phyloP scores from a whole-genome alignment of 1,140 invertebrate species.

The Drosophila repletoides region DNA sequence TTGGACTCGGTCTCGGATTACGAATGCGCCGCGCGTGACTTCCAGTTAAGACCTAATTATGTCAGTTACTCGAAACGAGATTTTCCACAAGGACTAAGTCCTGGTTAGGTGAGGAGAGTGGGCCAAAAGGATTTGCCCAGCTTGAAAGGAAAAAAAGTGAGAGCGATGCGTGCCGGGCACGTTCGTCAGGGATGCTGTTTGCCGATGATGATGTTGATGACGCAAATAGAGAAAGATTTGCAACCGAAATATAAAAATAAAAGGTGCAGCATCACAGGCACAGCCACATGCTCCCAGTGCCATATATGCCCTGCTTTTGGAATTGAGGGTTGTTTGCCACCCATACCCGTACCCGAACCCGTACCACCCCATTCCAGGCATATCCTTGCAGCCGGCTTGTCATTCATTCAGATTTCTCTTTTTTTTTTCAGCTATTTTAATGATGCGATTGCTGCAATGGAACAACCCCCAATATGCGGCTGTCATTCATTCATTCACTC shows the following conservation, averaged over 20 bases:
- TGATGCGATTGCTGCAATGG: constrained; percentile 64
- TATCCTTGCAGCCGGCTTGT: constrained; percentile 44
- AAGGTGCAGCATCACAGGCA: constrained; percentile 58
- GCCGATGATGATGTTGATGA: constrained; percentile 53
- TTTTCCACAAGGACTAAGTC: constrained; percentile 35
- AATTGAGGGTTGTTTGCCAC: constrained; percentile 53
- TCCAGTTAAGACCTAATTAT: constrained; percentile 78
- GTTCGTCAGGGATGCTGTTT: constrained; percentile 32
- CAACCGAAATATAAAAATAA: constrained; percentile 43
- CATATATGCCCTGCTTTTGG: background rate
- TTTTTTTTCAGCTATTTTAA: constrained; percentile 70
- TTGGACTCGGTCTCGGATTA: constrained; percentile 47
- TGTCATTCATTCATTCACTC: constrained; percentile 25
- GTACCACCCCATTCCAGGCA: constrained; percentile 19
- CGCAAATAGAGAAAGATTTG: constrained; percentile 69
- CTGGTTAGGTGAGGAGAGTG: constrained; percentile 1
- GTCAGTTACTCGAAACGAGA: constrained; percentile 77
- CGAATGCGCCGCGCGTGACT: constrained; percentile 74
- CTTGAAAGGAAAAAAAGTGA: constrained; percentile 8
- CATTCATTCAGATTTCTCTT: constrained; percentile 37
- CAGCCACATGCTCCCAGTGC: constrained; percentile 18
- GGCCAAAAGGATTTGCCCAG: constrained; percentile 11
- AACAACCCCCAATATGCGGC: constrained; percentile 50
- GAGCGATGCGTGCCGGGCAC: constrained; percentile 65
- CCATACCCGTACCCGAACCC: too few relatives aligned